These are phyloP conservation scores for Globicephala melas DNA, from an alignment of 2,113 vertebrate genomes.

Conservation along the genomic window DNA sequence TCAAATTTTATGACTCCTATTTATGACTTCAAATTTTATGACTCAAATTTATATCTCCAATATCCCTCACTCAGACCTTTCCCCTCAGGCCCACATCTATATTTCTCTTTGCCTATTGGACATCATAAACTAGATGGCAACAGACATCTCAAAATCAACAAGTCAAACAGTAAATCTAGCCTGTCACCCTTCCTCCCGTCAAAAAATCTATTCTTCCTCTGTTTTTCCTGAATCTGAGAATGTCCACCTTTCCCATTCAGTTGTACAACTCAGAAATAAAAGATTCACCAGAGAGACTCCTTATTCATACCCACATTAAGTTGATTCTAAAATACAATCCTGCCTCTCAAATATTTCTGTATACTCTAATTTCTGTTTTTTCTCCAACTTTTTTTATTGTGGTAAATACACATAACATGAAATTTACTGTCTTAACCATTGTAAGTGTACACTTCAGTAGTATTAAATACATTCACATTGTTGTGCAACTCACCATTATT, in stretches of 20 bases:
- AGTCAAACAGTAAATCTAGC: neutral
- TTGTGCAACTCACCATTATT: neutral
- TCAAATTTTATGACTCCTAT: constrained; percentile 63
- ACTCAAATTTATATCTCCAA: constrained; percentile 68
- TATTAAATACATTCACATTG: neutral
- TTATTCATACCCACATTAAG: neutral
- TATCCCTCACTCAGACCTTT: constrained; percentile 53
- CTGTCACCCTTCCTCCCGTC: neutral
- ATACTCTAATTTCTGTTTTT: neutral
- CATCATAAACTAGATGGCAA: constrained; percentile 42
- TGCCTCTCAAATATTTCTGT: neutral
- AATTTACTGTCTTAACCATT: neutral
- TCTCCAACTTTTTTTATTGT: neutral
- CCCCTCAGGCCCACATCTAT: constrained; percentile 13
- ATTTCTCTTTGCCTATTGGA: constrained; percentile 46
- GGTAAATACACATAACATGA: neutral
- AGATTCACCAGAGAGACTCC: neutral
- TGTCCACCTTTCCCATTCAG: neutral
- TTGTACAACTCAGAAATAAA: neutral
- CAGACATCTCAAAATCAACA: constrained; percentile 18
- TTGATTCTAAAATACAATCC: neutral
- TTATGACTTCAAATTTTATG: constrained; percentile 71
- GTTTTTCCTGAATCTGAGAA: neutral
- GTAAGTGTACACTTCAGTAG: neutral
- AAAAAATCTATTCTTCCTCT: neutral